Evolutionary conservation across 2,888 invertebrate species (phyloP).

Genomic region (Dasysyrphus tricinctus): DNA sequence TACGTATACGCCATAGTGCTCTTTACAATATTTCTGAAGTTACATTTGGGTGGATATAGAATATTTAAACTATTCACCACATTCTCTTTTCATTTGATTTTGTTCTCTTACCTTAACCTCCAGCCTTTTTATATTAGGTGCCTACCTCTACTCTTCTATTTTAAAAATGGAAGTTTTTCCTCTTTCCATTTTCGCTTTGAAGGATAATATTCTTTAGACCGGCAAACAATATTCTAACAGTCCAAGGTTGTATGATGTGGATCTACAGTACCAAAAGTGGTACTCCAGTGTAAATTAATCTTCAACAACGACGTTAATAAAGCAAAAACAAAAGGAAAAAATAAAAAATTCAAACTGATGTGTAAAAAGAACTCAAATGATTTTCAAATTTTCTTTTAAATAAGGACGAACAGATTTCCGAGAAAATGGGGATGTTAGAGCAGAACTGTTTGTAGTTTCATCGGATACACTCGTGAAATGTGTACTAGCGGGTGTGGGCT

Average conservation of each 20-base stretch:
- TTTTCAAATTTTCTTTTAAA: background rate
- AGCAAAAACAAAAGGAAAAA: constrained; percentile 8
- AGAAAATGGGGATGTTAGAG: background rate
- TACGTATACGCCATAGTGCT: constrained; percentile 57
- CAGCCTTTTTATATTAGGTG: background rate
- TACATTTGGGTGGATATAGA: background rate
- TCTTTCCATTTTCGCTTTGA: constrained; percentile 39
- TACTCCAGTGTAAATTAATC: constrained; percentile 43
- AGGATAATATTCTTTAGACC: constrained; percentile 58
- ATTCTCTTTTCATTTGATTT: constrained; percentile 41
- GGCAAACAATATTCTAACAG: constrained; percentile 65
- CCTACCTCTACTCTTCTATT: constrained; percentile 35
- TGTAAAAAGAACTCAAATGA: constrained; percentile 17
- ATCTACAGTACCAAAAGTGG: constrained; percentile 46
- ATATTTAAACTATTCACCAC: constrained; percentile 51
- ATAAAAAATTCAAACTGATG: background rate
- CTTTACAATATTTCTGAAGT: constrained; percentile 18
- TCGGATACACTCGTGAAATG: constrained; percentile 23
- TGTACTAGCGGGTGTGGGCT: constrained; percentile 6
- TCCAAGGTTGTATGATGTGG: constrained; percentile 69
- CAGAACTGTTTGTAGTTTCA: constrained; percentile 17
- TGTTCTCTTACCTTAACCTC: constrained; percentile 31
- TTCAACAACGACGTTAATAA: constrained; percentile 45
- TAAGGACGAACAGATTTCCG: background rate
- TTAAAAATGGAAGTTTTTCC: constrained; percentile 51